Percentiles rank a stretch among this genome's conserved stretches.
phyloP scores from a whole-genome alignment of 2,888 invertebrate species.

The Drosophila lacicola region DNA sequence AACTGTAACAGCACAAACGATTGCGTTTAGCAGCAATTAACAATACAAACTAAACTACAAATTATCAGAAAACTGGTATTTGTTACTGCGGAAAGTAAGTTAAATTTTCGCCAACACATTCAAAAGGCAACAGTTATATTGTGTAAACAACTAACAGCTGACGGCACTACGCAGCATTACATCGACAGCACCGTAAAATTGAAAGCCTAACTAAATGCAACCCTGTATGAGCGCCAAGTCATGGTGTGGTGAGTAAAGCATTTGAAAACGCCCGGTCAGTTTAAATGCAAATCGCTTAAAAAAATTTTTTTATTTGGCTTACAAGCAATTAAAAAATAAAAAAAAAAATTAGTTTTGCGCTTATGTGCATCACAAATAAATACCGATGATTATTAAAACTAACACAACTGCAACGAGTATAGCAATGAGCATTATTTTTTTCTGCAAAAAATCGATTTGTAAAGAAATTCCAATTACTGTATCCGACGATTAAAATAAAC shows the following conservation, averaged over 20 bases:
- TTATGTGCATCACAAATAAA: conserved; percentile 73
- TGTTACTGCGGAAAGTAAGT: not conserved
- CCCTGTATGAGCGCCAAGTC: conserved; percentile 15
- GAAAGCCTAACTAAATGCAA: conserved; percentile 12
- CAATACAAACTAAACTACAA: not conserved
- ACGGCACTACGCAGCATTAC: not conserved
- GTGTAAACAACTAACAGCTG: conserved; percentile 44
- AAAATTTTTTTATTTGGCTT: conserved; percentile 55
- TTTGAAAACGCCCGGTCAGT: conserved; percentile 17
- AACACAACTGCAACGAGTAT: conserved; percentile 73
- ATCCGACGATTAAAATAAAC: not conserved
- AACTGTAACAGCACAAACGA: not conserved
- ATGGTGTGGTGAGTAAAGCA: conserved; percentile 31
- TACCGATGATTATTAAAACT: conserved; percentile 78
- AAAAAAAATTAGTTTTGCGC: conserved; percentile 35
- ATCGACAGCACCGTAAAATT: not conserved
- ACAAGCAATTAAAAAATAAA: conserved; percentile 44
- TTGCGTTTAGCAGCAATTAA: conserved; percentile 7
- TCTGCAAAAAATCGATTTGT: conserved; percentile 67
- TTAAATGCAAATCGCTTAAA: not conserved
- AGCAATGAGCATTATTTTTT: conserved; percentile 81
- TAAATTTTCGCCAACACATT: not conserved
- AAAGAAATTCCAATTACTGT: not conserved
- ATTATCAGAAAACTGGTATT: not conserved
- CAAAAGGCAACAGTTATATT: not conserved